Conservation (phyloP, 1,140 invertebrate species). For the Papilio dardanus region DNA sequence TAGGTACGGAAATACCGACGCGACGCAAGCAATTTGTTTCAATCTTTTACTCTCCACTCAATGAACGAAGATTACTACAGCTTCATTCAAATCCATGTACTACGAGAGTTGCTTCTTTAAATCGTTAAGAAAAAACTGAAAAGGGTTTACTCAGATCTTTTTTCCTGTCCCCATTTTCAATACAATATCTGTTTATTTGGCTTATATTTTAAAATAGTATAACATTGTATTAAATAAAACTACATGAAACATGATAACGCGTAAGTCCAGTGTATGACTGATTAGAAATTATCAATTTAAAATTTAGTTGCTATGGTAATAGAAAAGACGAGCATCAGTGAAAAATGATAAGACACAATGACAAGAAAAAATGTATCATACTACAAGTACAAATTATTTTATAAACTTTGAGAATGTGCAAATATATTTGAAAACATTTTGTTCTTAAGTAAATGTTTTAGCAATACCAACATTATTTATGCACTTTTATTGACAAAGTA, state of each 20-base stretch:
- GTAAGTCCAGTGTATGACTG: neutral
- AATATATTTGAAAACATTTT: neutral
- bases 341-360: neutral
- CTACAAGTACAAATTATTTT: too few species aligned
- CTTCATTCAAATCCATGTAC: neutral
- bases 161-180: too few species aligned
- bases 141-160: too few species aligned
- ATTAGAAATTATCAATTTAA: conserved; percentile 16
- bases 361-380: neutral
- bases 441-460: neutral
- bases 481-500: neutral
- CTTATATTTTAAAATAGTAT: neutral
- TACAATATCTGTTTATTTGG: neutral
- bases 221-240: neutral
- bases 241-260: neutral
- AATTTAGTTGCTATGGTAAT: conserved; percentile 9
- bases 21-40: neutral
- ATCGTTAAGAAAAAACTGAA: neutral
- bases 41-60: neutral
- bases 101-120: neutral
- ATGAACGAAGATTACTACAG: neutral
- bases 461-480: too few species aligned
- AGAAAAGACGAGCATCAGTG: neutral
- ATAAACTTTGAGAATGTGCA: too few species aligned
- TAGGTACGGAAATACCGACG: neutral